Percentiles rank a stretch among this genome's conserved stretches.
phyloP scores from a whole-genome alignment of 1,140 invertebrate species.

The Yoshiicerus persimilis region DNA sequence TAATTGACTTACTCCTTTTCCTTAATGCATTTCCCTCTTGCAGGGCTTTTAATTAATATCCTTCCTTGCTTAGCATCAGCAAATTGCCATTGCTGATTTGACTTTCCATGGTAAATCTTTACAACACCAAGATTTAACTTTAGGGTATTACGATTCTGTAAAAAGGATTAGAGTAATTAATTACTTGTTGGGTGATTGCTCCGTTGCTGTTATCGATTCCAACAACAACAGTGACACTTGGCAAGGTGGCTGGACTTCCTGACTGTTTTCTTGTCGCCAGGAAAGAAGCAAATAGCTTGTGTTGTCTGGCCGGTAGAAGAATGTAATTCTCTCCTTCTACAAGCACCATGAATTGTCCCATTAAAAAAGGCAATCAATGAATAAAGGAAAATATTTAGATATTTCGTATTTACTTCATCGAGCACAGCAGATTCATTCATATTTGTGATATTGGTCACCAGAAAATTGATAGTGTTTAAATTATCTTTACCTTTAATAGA shows the following conservation, averaged over 20 bases:
- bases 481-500: not conserved
- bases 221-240: not conserved
- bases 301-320: not conserved
- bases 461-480: too few species aligned
- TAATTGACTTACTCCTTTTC: not conserved
- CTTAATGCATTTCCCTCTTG: conserved; percentile 20
- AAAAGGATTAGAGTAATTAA: not conserved
- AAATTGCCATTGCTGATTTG: conserved; percentile 26
- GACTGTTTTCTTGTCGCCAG: not conserved
- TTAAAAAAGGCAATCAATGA: too few species aligned
- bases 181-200: conserved; percentile 10
- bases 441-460: too few species aligned
- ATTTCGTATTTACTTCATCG: too few species aligned
- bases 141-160: too few species aligned
- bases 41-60: not conserved
- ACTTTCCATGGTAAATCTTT: not conserved
- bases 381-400: too few species aligned
- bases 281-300: not conserved
- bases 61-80: not conserved
- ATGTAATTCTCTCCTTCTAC: not conserved
- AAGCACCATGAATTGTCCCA: too few species aligned
- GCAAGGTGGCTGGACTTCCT: not conserved
- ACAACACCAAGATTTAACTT: too few species aligned
- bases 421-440: too few species aligned
- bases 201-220: not conserved